phyloP scores from a whole-genome alignment of 2,797 vertebrate species.

The Rhynchonycteris naso region DNA sequence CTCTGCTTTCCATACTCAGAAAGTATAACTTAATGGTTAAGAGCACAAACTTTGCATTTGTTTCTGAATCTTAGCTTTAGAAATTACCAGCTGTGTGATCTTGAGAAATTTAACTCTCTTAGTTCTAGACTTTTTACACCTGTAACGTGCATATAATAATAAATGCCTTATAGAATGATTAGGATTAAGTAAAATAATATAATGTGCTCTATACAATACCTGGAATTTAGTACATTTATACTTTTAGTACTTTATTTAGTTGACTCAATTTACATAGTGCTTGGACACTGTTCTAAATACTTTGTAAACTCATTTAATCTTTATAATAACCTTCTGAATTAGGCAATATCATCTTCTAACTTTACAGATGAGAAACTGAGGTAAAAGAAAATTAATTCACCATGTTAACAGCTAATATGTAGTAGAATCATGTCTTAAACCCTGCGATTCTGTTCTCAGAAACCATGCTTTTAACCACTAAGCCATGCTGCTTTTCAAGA shows the following conservation, averaged over 20 bases:
- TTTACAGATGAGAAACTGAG: slow-evolving; percentile 1
- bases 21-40: not conserved
- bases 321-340: not conserved
- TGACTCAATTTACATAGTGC: slow-evolving; percentile 22
- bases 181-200: slow-evolving; percentile 37
- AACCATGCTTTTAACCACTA: not conserved
- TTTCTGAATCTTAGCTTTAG: not conserved
- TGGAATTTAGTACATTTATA: not conserved
- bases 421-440: not conserved
- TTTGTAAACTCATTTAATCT: slow-evolving; percentile 21
- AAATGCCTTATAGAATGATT: not conserved
- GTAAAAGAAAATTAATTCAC: not conserved
- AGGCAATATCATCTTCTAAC: not conserved
- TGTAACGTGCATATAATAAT: not conserved
- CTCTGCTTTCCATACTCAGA: not conserved
- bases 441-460: not conserved
- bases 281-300: not conserved
- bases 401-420: not conserved
- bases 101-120: slow-evolving; percentile 10
- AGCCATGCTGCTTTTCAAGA: not conserved
- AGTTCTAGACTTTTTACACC: not conserved
- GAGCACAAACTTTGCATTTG: slow-evolving; percentile 13
- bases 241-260: slow-evolving; percentile 24
- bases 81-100: not conserved
- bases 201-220: not conserved